Base-by-base conservation (phyloP, 2,888 invertebrate species). In the Papilio gigon region DNA sequence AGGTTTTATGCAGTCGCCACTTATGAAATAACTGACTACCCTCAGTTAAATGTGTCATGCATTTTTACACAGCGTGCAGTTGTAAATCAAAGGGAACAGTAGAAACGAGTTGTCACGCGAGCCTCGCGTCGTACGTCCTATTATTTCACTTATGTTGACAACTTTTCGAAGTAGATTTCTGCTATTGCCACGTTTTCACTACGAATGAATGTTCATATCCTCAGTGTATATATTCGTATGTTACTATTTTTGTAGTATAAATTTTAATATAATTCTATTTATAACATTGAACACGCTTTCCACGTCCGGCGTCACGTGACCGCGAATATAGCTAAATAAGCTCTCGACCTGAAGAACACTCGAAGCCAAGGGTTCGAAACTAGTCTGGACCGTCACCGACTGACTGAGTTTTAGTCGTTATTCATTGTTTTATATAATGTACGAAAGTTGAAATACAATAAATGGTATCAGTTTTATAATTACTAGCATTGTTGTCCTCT, bases 81-180 rank as follows among this genome's bases (percentile, higher is more conserved):
- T 53, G 62, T 67, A 67, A 67, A 62, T 67, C 67, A 67, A 62
- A 67, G 40, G 61, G n/a, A 66, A 59, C 61, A 40, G 42, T 56
- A 42, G 35, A 67, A 67, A 22, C 25, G 56, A 56, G 56, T 27
- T 67, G 62, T 61, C 67, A 67, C 67, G 67, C 67, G 61, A 67
- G 14, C 53, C 14, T 61, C 27, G 30, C 27, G 9, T 37, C 53
- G 9, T 67, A 42, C 17, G 20, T 63, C 35, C 25, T 35, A 60
- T 66, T 67, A 61, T 67, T 61, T 50, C 60, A 61, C 35, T 33
- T 35, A 37, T 35, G 37, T 58, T 61, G 60, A 61, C 60, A 37
- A 66, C 11, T 67, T 60, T 67, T 60, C 9, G 50, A 61, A 50
- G 40, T 37, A 27, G 53, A 53, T 64, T 17, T 27, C 12, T 40